These are phyloP conservation scores for Acropternis orthonyx DNA, from an alignment of 2,797 vertebrate genomes.

Conservation along the genomic window DNA sequence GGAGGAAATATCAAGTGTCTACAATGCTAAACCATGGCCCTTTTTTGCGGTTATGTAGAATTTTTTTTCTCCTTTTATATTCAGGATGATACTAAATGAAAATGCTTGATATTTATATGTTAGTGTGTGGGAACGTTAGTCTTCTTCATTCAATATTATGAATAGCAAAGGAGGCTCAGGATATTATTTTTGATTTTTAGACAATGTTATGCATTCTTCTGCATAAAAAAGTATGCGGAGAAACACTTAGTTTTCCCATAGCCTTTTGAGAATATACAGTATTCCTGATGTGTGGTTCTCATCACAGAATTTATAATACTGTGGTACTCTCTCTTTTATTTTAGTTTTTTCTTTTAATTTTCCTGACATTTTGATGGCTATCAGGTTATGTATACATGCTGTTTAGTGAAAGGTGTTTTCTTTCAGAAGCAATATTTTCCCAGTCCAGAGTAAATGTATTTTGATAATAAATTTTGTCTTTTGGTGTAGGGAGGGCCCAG, in stretches of 20 bases:
- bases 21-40: background rate
- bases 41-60: background rate
- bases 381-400: background rate
- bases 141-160: background rate
- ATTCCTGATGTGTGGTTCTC: background rate
- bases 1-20: background rate
- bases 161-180: background rate
- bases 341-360: background rate
- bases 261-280: background rate
- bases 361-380: background rate
- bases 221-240: background rate
- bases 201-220: background rate
- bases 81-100: background rate
- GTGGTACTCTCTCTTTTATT: background rate
- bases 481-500: background rate
- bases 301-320: background rate
- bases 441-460: background rate
- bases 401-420: background rate
- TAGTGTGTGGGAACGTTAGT: background rate
- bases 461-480: background rate
- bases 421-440: slow-evolving; percentile 3
- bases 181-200: background rate
- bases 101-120: background rate
- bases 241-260: background rate
- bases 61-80: background rate